Conservation (phyloP, 37 sponge, comb jelly and placozoan genomes). For the Ephydatia muelleri region DNA sequence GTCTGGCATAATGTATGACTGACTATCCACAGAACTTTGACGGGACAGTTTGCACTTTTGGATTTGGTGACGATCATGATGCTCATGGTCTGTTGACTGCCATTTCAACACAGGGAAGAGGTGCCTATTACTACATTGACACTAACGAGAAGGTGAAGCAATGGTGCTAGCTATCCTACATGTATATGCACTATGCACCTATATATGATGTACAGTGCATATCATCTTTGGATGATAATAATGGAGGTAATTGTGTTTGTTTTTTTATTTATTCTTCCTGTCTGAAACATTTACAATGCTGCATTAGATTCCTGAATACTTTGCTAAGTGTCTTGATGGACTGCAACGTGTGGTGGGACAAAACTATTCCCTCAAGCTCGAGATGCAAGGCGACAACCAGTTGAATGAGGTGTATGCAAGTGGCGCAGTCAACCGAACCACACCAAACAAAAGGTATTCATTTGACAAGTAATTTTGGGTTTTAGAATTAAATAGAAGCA, state of each 20-base stretch:
- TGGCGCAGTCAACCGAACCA: conserved; percentile 53
- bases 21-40: conserved; percentile 57
- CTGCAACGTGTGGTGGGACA: conserved; percentile 89
- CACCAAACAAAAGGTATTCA: conserved; percentile 49
- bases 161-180: too few relatives aligned
- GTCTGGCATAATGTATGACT: too few relatives aligned
- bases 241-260: too few relatives aligned
- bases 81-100: conserved; percentile 76
- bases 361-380: conserved; percentile 78
- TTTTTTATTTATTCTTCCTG: too few relatives aligned
- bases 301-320: conserved; percentile 82
- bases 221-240: too few relatives aligned
- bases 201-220: too few relatives aligned
- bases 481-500: too few relatives aligned
- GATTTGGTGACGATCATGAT: conserved; percentile 89
- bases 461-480: too few relatives aligned
- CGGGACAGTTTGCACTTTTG: conserved; percentile 92
- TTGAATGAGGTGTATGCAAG: conserved; percentile 63
- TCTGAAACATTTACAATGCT: neutral
- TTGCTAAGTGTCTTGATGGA: conserved; percentile 94
- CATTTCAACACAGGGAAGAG: conserved; percentile 80
- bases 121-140: conserved; percentile 93
- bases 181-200: too few relatives aligned
- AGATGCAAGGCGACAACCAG: conserved; percentile 38
- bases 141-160: conserved; percentile 86